Evolutionary conservation across 2,888 invertebrate genomes (phyloP), one percentile per base, ranked within the genome.

Genomic region (Carcina quercana): DNA sequence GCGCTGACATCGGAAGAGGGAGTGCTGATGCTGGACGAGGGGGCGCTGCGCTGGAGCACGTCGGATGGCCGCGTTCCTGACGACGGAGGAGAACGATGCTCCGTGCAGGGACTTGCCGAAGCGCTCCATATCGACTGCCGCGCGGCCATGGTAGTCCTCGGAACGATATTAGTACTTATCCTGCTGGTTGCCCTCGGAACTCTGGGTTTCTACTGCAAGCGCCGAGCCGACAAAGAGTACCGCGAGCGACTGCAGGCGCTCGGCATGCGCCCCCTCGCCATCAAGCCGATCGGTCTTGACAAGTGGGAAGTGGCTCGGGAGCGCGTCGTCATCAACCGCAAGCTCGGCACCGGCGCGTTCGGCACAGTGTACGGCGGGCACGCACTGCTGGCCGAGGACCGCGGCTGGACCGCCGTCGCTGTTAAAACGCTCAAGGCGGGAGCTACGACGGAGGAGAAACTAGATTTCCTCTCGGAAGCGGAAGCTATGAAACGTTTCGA

Each of bases 401-500:
- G 71, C 30, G 91, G 90, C 25, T 96, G 96, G 95, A 87, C 89
- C 4, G 91, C 93, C 0, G 93, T 95, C 7, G 95, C 95, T 7
- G 94, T 96, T 0, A 97, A 97, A 70, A 95, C 96, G 0, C 83
- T 96, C 2, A 95, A 96, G 70, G 84, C 90, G 20, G 94, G 94
- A 3, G 93, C 94, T 1, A 87, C 88, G 5, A 89, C 91, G 2
- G 95, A 96, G 47, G 94, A 95, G 59, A 95, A 95, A 63, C 78
- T 96, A 13, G 96, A 97, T 66, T 97, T 97, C 58, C 82, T 97
- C 21, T 92, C 94, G 30, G 97, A 97, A 69, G 96, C 96, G 1
- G 95, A 96, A 64, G 91, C 95, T 13, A 97, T 97, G 96, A 96
- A 96, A 63, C 87, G 93, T 27, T 95, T 97, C 67, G 92, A 94